These are phyloP conservation scores for Sebastes steindachneri DNA, from an alignment of 2,797 vertebrate genomes.

Conservation along the genomic window DNA sequence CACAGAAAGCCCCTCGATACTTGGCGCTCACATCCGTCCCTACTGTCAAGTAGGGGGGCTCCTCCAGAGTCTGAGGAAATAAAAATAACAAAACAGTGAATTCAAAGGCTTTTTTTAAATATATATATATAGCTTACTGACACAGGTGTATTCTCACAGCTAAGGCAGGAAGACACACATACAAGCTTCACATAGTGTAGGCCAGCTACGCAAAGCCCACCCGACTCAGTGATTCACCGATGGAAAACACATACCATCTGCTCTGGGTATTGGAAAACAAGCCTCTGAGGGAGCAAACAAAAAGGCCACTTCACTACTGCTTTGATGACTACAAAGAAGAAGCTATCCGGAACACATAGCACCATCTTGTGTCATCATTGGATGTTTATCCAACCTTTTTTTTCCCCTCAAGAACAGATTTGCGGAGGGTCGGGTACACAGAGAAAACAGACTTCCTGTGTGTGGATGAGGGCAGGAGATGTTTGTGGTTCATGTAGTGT, in stretches of 20 bases:
- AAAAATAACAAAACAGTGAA: background rate
- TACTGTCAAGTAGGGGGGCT: slow-evolving; percentile 88
- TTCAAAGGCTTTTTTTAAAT: slow-evolving; percentile 25
- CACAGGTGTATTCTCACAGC: slow-evolving; percentile 42
- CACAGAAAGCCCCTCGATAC: slow-evolving; percentile 88
- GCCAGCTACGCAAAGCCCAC: slow-evolving; percentile 46
- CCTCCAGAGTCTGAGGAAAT: slow-evolving; percentile 82
- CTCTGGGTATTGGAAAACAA: slow-evolving; percentile 73
- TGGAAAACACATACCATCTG: slow-evolving; percentile 77
- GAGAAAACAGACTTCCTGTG: slow-evolving; percentile 38
- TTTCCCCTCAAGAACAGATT: slow-evolving; percentile 31
- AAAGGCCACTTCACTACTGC: slow-evolving; percentile 69
- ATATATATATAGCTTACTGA: background rate
- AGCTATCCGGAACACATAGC: slow-evolving; percentile 51
- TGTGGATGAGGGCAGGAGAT: slow-evolving; percentile 27
- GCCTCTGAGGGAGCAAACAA: slow-evolving; percentile 68
- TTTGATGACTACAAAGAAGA: slow-evolving; percentile 63
- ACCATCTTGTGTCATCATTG: slow-evolving; percentile 64
- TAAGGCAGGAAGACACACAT: slow-evolving; percentile 23
- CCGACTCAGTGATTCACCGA: slow-evolving; percentile 69
- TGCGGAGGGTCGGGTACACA: slow-evolving; percentile 31
- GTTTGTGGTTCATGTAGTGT: slow-evolving; percentile 33
- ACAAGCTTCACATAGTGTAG: slow-evolving; percentile 26
- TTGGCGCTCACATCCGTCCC: slow-evolving; percentile 89
- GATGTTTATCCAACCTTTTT: slow-evolving; percentile 53